phyloP scores from a whole-genome alignment of 2,888 invertebrate species.

The Cephus pulcher region DNA sequence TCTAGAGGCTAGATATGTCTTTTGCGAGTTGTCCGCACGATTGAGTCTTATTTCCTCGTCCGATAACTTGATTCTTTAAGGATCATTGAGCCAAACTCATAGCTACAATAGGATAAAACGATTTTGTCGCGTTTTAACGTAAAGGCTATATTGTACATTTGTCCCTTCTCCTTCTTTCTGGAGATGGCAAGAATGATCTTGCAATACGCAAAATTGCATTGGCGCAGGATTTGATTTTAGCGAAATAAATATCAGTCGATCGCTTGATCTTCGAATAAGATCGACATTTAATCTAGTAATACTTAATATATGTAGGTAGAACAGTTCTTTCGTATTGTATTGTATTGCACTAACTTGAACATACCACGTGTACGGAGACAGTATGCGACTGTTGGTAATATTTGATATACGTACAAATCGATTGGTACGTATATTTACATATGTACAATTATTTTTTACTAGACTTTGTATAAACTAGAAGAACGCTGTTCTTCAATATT shows the following conservation, averaged over 20 bases:
- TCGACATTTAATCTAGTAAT: conserved; percentile 5
- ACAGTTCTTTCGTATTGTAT: conserved; percentile 11
- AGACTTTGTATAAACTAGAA: conserved; percentile 6
- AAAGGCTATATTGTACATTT: neutral
- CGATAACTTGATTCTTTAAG: neutral
- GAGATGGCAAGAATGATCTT: neutral
- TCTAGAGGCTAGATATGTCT: neutral
- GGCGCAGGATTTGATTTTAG: neutral
- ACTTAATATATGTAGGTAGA: conserved; percentile 29
- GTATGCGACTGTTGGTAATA: conserved; percentile 17
- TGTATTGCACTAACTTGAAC: conserved; percentile 14
- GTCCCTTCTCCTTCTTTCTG: neutral
- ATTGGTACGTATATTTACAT: conserved; percentile 8
- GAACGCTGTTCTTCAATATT: conserved; percentile 67
- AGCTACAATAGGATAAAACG: neutral
- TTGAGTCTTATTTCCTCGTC: neutral
- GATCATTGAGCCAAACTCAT: neutral
- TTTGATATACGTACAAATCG: conserved; percentile 20
- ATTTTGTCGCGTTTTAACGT: neutral
- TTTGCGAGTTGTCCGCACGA: neutral
- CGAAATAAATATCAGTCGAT: neutral
- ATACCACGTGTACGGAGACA: conserved; percentile 23
- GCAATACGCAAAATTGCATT: neutral
- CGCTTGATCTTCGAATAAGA: neutral
- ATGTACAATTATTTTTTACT: conserved; percentile 1